A percentile compares a stretch with the other conserved stretches of the same genome.
These are phyloP conservation scores for Electrona antarctica DNA, from an alignment of 2,113 vertebrate species.

Conservation along the genomic window DNA sequence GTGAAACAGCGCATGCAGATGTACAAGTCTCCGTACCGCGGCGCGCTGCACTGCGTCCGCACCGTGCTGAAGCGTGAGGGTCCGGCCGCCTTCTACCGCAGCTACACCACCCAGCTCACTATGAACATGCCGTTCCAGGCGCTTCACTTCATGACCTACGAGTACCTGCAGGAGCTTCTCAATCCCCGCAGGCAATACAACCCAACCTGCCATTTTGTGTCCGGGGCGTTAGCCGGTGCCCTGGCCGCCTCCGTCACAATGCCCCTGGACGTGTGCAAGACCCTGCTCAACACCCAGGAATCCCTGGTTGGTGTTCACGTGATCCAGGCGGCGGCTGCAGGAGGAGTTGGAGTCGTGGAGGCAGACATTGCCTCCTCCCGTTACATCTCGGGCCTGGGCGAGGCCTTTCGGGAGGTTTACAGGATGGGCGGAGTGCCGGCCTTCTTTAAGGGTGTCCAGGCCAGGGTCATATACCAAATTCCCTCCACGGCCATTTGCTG, in stretches of 20 bases:
- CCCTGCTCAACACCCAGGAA: conserved; percentile 98
- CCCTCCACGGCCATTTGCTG: conserved; percentile 98
- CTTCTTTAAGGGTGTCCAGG: conserved; percentile 96
- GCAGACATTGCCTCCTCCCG: conserved; percentile 65
- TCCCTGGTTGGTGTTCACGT: conserved; percentile 80
- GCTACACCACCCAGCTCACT: conserved; percentile 98
- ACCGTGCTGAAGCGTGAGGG: conserved; percentile 94
- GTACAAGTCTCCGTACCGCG: conserved; percentile 97
- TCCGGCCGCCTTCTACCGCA: conserved; percentile 93
- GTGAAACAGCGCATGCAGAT: conserved; percentile 99
- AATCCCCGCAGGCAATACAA: conserved; percentile 98
- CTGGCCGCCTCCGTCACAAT: conserved; percentile 94
- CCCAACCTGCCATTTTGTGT: conserved; percentile 92
- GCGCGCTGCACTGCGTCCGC: conserved; percentile 92
- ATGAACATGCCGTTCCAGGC: conserved; percentile 99
- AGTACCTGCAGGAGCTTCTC: conserved; percentile 95
- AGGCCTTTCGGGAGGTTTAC: conserved; percentile 98
- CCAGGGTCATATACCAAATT: conserved; percentile 97
- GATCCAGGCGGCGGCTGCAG: conserved; percentile 54
- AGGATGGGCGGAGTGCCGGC: conserved; percentile 93
- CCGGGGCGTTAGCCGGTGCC: conserved; percentile 92
- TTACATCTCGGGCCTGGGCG: conserved; percentile 95
- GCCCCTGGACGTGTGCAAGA: conserved; percentile 99
- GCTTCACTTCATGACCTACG: conserved; percentile 98
- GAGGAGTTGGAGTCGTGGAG: conserved; percentile 27